Conservation (phyloP, 2,113 vertebrate species). For the Ceyx melanurus region DNA sequence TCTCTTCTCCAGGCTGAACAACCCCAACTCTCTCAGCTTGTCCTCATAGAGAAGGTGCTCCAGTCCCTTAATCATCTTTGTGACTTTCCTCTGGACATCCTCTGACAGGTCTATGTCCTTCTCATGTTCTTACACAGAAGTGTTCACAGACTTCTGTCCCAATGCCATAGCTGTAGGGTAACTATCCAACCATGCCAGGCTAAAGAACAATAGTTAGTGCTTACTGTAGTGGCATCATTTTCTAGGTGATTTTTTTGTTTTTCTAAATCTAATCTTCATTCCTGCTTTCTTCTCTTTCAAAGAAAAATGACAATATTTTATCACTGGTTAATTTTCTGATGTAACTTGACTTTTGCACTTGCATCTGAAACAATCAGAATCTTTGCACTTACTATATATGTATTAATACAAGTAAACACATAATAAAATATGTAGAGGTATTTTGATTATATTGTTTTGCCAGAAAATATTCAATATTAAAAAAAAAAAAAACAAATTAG, state of each 20-base stretch:
- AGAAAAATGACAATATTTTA: background rate
- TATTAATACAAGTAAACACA: background rate
- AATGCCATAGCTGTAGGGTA: background rate
- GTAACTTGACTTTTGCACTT: background rate
- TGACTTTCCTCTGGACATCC: background rate
- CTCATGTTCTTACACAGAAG: background rate
- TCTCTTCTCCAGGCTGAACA: background rate
- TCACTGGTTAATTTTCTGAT: background rate
- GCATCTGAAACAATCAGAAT: background rate
- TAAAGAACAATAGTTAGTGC: background rate
- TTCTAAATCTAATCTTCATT: background rate
- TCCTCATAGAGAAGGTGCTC: background rate
- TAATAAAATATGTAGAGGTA: background rate
- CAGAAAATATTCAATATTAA: background rate
- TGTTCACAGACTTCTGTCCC: background rate
- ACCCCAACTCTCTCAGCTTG: too few species aligned
- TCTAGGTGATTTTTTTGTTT: background rate
- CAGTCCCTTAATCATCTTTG: background rate
- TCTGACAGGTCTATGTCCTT: background rate
- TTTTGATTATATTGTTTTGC: background rate
- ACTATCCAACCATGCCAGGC: accelerated
- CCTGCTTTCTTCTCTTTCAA: background rate
- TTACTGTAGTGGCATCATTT: background rate
- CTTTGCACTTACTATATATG: background rate
- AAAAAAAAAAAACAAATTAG: background rate